Evolutionary conservation across 2,113 vertebrate genomes (phyloP), one percentile per base, ranked within the genome.

Genomic region (Trichechus manatus): DNA sequence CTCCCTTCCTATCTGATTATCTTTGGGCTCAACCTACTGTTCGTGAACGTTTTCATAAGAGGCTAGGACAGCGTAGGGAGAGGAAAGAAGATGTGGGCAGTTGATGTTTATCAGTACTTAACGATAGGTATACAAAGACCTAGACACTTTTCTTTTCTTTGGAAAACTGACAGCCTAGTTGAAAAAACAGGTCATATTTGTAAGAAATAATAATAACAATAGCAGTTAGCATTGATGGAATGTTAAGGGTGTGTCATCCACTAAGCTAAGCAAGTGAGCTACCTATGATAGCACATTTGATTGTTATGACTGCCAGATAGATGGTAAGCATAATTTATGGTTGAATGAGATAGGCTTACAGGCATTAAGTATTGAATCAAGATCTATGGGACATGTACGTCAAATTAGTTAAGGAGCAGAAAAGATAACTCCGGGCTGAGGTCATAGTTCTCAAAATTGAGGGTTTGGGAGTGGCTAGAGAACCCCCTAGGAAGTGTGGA

Each of bases 1-100:
- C 61, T 63, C 5, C 11, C 5, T 39, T 42, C 33, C n/a, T 27
- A 14, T 27, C 13, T 63, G n/a, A 4, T 42, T 63, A 39, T 36
- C 61, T 63, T 29, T 93, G 33, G 47, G 61, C 20, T 93, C 33
- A 59, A 31, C 10, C 59, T 81, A 59, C 86, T 74, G 3, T 77
- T 80, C 77, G 29, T 95, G 85, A 92, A 96, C 9, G 39, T 92
- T 87, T 93, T 78, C 22, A 59, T 6, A n/a, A 66, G 44, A 74
- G 33, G 5, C 33, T 68, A 56, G n/a, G 39, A 68, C 3, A 19
- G 63, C 14, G 3, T 31, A 59, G 27, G 22, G 63, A 87, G 81
- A 84, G 31, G 82, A 89, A 68, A 47, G 44, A 44, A 39, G 50
- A 85, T 19, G 14, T 47, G 31, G 6, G 9, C 29, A 53, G 39